These are phyloP conservation scores for Acanthiza pusilla DNA, from an alignment of 2,797 vertebrate species.

Conservation along the genomic window DNA sequence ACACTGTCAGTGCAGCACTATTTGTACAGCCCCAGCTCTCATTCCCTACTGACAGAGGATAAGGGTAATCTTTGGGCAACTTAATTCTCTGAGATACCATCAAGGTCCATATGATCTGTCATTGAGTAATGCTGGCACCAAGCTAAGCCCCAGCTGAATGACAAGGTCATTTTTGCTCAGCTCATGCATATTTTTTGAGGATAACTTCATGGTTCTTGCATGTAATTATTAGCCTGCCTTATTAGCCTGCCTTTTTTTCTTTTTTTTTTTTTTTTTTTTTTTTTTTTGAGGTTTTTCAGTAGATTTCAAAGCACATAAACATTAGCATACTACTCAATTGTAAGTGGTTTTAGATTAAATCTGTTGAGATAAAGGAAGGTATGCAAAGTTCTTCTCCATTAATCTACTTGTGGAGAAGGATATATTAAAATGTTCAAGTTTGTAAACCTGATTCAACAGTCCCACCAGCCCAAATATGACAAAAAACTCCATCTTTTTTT, in stretches of 20 bases:
- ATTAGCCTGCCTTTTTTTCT: no score
- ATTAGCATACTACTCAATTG: not conserved
- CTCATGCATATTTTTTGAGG: not conserved
- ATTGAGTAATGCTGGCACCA: not conserved
- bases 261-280: no score
- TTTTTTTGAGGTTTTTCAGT: not conserved
- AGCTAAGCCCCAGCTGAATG: not conserved
- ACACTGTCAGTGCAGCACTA: not conserved
- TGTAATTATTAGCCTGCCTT: not conserved
- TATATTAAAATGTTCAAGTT: not conserved
- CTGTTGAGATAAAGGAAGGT: not conserved
- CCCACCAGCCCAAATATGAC: not conserved
- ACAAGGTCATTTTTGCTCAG: not conserved
- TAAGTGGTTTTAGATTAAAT: not conserved
- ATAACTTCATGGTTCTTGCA: not conserved
- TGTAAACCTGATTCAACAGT: not conserved
- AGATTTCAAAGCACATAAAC: not conserved
- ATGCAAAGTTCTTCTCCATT: not conserved
- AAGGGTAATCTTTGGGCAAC: not conserved
- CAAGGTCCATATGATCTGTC: not conserved
- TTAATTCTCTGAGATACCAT: slow-evolving; percentile 3
- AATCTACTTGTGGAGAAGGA: not conserved
- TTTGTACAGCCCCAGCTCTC: not conserved
- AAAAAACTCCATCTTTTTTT: not conserved
- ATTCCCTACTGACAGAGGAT: not conserved